Evolutionary conservation across 30 jellyfish, hydroid and myxozoan genomes (phyloP).

Genomic region (Cassiopea xamachana): DNA sequence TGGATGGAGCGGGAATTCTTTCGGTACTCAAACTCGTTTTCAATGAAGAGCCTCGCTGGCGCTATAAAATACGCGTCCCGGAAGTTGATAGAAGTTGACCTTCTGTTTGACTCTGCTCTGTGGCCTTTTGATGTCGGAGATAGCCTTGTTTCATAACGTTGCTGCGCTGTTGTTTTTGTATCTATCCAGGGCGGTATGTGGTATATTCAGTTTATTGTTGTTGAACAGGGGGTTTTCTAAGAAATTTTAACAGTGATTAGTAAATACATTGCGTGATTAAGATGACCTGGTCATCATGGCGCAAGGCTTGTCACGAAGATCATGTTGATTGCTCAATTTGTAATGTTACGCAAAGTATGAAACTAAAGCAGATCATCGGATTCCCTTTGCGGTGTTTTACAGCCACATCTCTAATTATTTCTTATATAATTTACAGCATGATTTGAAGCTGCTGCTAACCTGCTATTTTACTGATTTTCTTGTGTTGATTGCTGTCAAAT

Average conservation of each 20-base stretch:
- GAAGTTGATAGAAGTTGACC: too few relatives aligned
- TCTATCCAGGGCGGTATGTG: not conserved
- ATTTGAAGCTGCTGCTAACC: too few relatives aligned
- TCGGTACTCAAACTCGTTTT: too few relatives aligned
- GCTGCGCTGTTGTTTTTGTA: not conserved
- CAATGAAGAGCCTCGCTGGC: too few relatives aligned
- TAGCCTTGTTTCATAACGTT: not conserved
- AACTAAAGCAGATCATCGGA: not conserved
- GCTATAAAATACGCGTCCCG: too few relatives aligned
- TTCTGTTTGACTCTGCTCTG: too few relatives aligned
- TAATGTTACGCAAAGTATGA: not conserved
- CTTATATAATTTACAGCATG: too few relatives aligned
- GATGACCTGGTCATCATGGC: slow-evolving; percentile 43
- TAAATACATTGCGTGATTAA: slow-evolving; percentile 34
- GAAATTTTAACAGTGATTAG: not conserved
- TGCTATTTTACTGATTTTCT: too few relatives aligned
- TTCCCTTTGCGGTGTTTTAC: not conserved
- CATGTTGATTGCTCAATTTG: not conserved
- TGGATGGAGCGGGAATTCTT: too few relatives aligned
- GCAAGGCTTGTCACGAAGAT: slow-evolving; percentile 54
- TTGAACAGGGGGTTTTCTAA: not conserved
- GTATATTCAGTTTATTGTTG: not conserved
- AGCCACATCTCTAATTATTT: not conserved
- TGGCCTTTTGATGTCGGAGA: not conserved
- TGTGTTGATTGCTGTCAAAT: too few relatives aligned